These are phyloP conservation scores for Luperina testacea DNA, from an alignment of 2,888 invertebrate species.

Conservation along the genomic window DNA sequence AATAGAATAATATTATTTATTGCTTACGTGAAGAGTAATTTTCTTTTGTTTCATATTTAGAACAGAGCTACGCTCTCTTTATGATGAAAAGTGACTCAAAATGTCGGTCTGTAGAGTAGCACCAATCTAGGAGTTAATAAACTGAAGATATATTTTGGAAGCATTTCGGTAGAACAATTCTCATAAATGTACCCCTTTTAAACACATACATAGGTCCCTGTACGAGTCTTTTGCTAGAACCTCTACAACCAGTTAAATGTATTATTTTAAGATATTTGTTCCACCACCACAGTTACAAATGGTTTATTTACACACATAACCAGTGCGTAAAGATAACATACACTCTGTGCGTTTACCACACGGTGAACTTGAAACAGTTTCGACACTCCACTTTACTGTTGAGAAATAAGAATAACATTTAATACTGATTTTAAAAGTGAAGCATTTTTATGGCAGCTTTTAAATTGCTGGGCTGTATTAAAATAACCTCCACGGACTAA, in stretches of 20 bases:
- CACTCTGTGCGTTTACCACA: slow-evolving; percentile 20
- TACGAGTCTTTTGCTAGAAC: too few relatives aligned
- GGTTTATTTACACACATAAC: slow-evolving; percentile 49
- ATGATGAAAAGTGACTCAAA: background rate
- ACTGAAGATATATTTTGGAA: too few relatives aligned
- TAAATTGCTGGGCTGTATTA: background rate
- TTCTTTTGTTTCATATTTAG: slow-evolving; percentile 13
- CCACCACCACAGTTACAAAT: slow-evolving; percentile 31
- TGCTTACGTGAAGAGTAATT: background rate
- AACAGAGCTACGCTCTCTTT: slow-evolving; percentile 19
- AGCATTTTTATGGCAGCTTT: background rate
- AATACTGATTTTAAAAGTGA: background rate
- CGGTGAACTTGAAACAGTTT: slow-evolving; percentile 58
- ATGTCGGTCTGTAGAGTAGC: slow-evolving; percentile 7
- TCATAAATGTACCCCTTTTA: background rate
- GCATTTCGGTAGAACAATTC: too few relatives aligned
- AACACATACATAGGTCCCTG: background rate
- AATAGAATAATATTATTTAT: background rate
- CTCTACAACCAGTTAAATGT: too few relatives aligned
- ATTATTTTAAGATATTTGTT: background rate
- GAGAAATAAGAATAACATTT: slow-evolving; percentile 26
- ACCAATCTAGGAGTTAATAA: too few relatives aligned
- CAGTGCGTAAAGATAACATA: slow-evolving; percentile 63
- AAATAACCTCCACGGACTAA: background rate
- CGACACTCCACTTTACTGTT: slow-evolving; percentile 38